Evolutionary conservation across 2,113 vertebrate genomes (phyloP).

Genomic region (Porphyrio hochstetteri): DNA sequence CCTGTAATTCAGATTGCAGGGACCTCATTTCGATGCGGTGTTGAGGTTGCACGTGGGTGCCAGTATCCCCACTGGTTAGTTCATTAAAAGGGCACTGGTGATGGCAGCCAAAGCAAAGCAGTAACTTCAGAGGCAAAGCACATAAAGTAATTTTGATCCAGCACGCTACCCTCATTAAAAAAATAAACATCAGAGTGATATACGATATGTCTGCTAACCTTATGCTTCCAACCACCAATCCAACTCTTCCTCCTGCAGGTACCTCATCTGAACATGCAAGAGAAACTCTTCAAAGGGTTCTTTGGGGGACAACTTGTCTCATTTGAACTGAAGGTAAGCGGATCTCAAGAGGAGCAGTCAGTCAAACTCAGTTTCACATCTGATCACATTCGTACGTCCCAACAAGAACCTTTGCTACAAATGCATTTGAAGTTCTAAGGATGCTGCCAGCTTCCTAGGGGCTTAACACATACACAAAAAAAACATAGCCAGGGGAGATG

Average conservation of each 20-base stretch:
- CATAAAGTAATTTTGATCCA: not conserved
- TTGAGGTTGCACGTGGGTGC: accelerated
- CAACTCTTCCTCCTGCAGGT: conserved; percentile 5
- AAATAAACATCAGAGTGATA: not conserved
- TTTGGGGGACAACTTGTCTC: not conserved
- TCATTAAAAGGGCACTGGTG: not conserved
- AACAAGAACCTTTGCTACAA: conserved; percentile 1
- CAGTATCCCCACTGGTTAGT: not conserved
- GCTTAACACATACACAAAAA: not conserved
- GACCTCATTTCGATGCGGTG: accelerated
- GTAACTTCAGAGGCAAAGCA: not conserved
- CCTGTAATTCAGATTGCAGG: accelerated
- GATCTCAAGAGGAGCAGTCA: conserved; percentile 6
- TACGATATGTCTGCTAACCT: not conserved
- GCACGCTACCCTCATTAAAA: not conserved
- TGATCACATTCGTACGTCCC: not conserved
- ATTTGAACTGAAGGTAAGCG: not conserved
- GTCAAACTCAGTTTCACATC: not conserved
- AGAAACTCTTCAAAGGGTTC: conserved; percentile 34
- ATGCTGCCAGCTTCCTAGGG: conserved; percentile 23
- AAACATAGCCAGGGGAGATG: conserved; percentile 13
- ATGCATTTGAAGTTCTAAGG: conserved; percentile 11
- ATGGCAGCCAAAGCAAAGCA: not conserved
- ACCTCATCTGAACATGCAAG: not conserved
- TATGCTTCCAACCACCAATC: conserved; percentile 4